Evolutionary conservation across 2,797 vertebrate genomes (phyloP).

Genomic region (Microtus californicus): DNA sequence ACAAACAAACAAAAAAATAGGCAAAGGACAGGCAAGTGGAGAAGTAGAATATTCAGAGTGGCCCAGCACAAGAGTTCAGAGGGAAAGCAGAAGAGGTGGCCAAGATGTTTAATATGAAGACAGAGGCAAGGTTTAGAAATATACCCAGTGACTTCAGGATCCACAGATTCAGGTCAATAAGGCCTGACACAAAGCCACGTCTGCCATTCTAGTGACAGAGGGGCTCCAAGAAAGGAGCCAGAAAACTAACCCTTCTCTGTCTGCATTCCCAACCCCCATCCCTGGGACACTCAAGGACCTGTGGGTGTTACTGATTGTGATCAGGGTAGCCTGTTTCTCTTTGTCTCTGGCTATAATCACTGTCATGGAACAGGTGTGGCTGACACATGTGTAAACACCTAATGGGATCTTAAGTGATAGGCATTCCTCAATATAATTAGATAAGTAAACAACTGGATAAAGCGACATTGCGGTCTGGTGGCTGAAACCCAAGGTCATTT

Average conservation of each 20-base stretch:
- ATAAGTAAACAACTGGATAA: constrained; percentile 65
- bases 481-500: constrained; percentile 45
- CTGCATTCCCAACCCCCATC: neutral
- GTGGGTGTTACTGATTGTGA: neutral
- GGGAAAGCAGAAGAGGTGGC: neutral
- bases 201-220: neutral
- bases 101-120: neutral
- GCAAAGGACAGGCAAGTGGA: neutral
- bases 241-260: neutral
- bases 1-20: neutral
- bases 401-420: constrained; percentile 1
- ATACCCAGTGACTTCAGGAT: neutral
- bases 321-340: neutral
- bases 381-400: constrained; percentile 51
- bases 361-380: neutral
- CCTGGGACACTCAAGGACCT: neutral
- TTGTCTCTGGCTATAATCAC: constrained; percentile 50
- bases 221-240: neutral
- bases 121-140: neutral
- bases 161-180: neutral
- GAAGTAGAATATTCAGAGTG: neutral
- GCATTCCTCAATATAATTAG: constrained; percentile 52
- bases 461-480: neutral
- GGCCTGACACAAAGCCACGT: neutral
- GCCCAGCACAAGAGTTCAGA: neutral